Evolutionary conservation across 1,140 invertebrate species (phyloP), one percentile per base, ranked within the genome.

Genomic region (Hestina assimilis): DNA sequence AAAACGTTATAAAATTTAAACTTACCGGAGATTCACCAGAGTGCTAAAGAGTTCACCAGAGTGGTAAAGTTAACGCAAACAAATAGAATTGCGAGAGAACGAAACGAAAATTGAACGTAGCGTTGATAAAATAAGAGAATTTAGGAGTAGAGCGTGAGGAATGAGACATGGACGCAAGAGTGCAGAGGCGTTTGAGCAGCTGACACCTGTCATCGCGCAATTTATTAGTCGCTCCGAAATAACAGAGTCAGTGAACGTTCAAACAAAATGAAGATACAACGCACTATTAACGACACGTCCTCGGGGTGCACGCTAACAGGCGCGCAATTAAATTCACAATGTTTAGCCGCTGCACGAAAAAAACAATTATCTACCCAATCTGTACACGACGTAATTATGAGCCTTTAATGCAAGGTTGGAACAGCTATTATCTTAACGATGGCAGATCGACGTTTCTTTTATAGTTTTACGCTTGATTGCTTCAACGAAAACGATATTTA

Each of bases 161-260:
- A 87, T 87, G 83, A 84, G 81, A 86, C 83, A 84, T 83, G 82
- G 81, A 79, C 83, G 83, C 82, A 79, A 81, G 84, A 88, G 84
- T 86, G 84, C 84, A 85, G 81, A 86, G 84, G 84, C 84, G 84
- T 72, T 79, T 64, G 77, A 82, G 79, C 84, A 83, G 83, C 83
- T 87, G 84, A 86, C 84, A 86, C 74, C 83, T 87, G 84, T 88
- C 83, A 87, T 87, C 84, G 79, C 73, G 81, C 84, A 84, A 87
- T 87, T 87, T 85, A 87, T 87, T 84, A 83, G 78, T 60, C 79
- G 82, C 74, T 79, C 82, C 80, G 77, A 87, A 87, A 87, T 85
- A 87, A 84, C 83, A 73, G 80, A 77, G 79, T 74, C 81, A 77
- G 66, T 72, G 79, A 80, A 80, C 80, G 79, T 67, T 76, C 71